These are phyloP conservation scores for Corythornis vintsioides DNA, from an alignment of 2,113 vertebrate genomes.

Conservation along the genomic window DNA sequence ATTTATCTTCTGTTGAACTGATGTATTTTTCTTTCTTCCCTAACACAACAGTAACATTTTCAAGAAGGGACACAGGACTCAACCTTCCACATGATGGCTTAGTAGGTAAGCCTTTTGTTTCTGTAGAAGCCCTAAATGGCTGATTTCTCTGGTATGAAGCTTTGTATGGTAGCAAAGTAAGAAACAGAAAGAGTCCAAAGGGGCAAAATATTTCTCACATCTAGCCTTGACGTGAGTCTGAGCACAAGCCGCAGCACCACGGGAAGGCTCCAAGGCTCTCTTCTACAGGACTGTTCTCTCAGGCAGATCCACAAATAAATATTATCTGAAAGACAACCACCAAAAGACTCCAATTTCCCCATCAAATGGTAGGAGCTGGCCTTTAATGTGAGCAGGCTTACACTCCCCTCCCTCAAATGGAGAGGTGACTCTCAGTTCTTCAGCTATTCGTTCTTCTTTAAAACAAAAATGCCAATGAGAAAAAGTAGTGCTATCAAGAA, in stretches of 20 bases:
- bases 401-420: background rate
- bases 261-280: background rate
- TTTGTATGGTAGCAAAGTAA: background rate
- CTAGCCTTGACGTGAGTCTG: background rate
- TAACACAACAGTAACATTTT: background rate
- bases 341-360: background rate
- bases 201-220: background rate
- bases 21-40: background rate
- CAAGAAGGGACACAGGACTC: background rate
- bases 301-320: constrained; percentile 19
- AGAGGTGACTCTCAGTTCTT: background rate
- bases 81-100: background rate
- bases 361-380: constrained; percentile 18
- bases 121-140: background rate
- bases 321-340: background rate
- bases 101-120: background rate
- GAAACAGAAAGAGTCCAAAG: background rate
- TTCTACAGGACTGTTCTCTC: background rate
- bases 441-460: background rate
- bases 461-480: background rate
- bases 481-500: background rate
- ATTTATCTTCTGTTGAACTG: background rate
- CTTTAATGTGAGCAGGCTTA: background rate
- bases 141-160: background rate
- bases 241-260: fast-evolving